Evolutionary conservation across 1,140 invertebrate species (phyloP).

Genomic region (Chironomus tepperi): DNA sequence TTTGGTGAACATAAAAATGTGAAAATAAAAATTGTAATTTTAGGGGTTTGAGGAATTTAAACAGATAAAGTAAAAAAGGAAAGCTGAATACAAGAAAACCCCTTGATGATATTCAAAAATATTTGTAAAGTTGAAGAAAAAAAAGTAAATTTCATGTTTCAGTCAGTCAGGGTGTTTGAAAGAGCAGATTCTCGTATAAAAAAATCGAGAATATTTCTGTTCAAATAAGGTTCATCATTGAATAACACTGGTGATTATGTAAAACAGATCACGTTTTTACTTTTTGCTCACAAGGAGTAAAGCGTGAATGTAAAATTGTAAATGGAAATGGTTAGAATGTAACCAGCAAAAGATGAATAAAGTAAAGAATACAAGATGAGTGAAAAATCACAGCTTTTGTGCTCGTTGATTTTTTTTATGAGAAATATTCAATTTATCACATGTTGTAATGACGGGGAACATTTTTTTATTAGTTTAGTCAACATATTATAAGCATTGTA

Average conservation of each 20-base stretch:
- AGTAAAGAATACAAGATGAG: too few relatives aligned
- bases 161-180: too few relatives aligned
- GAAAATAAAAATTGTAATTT: not conserved
- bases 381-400: not conserved
- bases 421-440: not conserved
- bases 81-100: not conserved
- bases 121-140: too few relatives aligned
- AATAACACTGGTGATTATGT: conserved; percentile 2
- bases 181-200: too few relatives aligned
- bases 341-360: not conserved
- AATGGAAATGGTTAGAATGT: not conserved
- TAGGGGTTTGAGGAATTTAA: not conserved
- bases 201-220: not conserved
- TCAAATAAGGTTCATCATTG: not conserved
- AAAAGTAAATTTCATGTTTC: too few relatives aligned
- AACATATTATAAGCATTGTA: not conserved
- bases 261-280: conserved; percentile 7
- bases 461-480: not conserved
- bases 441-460: not conserved
- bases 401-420: not conserved
- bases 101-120: not conserved
- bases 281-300: not conserved
- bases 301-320: not conserved
- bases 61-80: not conserved
- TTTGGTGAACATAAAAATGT: too few relatives aligned